These are phyloP conservation scores for Heterochromis multidens DNA, from an alignment of 2,113 vertebrate species.

Conservation along the genomic window DNA sequence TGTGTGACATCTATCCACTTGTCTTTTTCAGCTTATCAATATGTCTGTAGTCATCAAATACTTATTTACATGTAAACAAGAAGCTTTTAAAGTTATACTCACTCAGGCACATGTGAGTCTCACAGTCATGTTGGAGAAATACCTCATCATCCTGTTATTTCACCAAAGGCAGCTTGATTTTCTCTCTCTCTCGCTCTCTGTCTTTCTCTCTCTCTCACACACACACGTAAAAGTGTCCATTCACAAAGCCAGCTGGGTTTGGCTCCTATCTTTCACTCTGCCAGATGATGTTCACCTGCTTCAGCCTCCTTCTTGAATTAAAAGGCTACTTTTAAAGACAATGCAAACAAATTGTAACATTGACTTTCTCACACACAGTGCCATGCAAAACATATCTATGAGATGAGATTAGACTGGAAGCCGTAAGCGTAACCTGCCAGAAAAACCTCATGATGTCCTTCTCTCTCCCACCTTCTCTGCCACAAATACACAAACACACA, in stretches of 20 bases:
- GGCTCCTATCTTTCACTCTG: not conserved
- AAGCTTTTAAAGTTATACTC: not conserved
- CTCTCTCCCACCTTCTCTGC: not conserved
- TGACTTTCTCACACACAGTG: not conserved
- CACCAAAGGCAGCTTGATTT: constrained; percentile 35
- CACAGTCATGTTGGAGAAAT: not conserved
- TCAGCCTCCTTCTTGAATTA: not conserved
- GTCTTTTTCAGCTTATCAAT: not conserved
- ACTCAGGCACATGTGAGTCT: constrained; percentile 17
- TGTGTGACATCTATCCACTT: not conserved
- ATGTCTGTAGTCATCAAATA: not conserved
- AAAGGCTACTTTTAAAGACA: not conserved
- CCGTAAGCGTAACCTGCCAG: constrained; percentile 6
- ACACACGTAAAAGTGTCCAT: constrained; percentile 34
- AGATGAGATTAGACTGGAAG: not conserved
- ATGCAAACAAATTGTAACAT: not conserved
- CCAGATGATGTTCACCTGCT: constrained; percentile 29
- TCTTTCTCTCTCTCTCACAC: accelerated
- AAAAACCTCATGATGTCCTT: constrained; percentile 49
- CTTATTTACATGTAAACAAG: not conserved
- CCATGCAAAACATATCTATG: not conserved
- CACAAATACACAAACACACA: not conserved
- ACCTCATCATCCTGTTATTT: constrained; percentile 11
- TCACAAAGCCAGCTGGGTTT: constrained; percentile 43
- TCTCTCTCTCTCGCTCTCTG: not conserved